phyloP scores from a whole-genome alignment of 2,888 invertebrate species.

The Lomographa bimaculata region DNA sequence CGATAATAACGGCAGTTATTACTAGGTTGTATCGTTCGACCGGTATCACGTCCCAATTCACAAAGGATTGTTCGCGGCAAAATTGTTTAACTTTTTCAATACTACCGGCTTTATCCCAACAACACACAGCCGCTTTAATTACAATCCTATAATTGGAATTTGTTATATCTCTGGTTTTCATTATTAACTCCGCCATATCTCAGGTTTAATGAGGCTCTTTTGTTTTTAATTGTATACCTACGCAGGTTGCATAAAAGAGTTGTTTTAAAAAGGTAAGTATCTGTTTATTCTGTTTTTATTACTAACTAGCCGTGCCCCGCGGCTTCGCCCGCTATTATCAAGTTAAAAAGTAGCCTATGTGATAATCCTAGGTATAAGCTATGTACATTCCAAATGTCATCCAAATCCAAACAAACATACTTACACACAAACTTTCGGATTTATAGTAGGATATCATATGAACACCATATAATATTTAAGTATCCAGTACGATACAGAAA shows the following conservation, averaged over 20 bases:
- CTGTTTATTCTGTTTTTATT: too few species aligned
- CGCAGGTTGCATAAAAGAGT: background rate
- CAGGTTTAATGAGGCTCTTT: conserved; percentile 9
- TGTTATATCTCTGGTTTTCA: conserved; percentile 19
- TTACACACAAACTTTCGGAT: too few species aligned
- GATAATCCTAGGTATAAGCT: too few species aligned
- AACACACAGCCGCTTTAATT: conserved; percentile 23
- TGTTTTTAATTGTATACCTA: conserved; percentile 6
- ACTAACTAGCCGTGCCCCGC: too few species aligned
- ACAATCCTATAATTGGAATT: conserved; percentile 23
- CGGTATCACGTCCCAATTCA: conserved; percentile 10
- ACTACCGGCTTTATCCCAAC: conserved; percentile 8
- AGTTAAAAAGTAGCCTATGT: too few species aligned
- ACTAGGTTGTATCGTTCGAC: conserved; percentile 6
- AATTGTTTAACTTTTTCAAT: conserved; percentile 21
- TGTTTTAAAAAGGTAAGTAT: background rate
- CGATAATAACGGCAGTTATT: too few species aligned
- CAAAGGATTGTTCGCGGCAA: conserved; percentile 13
- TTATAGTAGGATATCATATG: too few species aligned
- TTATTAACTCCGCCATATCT: conserved; percentile 1
- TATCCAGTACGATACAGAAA: too few species aligned
- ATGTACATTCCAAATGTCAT: too few species aligned
- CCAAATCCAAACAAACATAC: too few species aligned
- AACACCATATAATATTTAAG: too few species aligned
- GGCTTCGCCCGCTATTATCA: too few species aligned